Conservation (phyloP, 2,888 invertebrate species). For the Oxytorus armatus region DNA sequence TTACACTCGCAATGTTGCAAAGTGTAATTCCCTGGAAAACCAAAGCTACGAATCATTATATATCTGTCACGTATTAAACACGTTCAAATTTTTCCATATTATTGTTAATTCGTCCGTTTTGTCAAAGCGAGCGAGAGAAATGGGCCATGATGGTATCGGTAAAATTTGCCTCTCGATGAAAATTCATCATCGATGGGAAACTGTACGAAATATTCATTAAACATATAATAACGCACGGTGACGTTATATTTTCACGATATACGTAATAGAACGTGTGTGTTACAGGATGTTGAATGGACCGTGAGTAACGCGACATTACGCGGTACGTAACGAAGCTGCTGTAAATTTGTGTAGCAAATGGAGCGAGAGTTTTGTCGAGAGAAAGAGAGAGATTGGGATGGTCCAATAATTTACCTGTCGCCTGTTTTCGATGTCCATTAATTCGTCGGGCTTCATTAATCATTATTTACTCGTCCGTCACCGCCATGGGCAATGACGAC, state of each 20-base stretch:
- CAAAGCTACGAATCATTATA: neutral
- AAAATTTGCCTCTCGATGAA: constrained; percentile 7
- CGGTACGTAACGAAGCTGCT: constrained; percentile 67
- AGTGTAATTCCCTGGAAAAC: neutral
- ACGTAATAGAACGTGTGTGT: constrained; percentile 17
- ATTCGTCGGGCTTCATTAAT: constrained; percentile 66
- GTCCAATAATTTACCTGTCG: constrained; percentile 63
- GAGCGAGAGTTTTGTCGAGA: constrained; percentile 25
- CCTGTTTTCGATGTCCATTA: constrained; percentile 61
- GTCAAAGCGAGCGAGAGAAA: constrained; percentile 14
- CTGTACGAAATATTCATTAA: constrained; percentile 37
- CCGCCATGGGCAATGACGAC: constrained; percentile 11
- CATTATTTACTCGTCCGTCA: constrained; percentile 59
- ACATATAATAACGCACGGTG: neutral
- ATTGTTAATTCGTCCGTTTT: constrained; percentile 30
- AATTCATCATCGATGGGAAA: constrained; percentile 43
- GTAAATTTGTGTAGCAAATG: constrained; percentile 66
- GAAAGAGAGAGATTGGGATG: no score
- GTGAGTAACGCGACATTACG: constrained; percentile 61
- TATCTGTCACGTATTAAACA: neutral
- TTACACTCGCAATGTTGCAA: neutral
- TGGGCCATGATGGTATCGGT: neutral
- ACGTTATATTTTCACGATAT: constrained; percentile 41
- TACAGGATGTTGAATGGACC: constrained; percentile 14
- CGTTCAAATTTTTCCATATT: neutral